Evolutionary conservation across 2,113 vertebrate genomes (phyloP).

Genomic region (Bufo bufo): DNA sequence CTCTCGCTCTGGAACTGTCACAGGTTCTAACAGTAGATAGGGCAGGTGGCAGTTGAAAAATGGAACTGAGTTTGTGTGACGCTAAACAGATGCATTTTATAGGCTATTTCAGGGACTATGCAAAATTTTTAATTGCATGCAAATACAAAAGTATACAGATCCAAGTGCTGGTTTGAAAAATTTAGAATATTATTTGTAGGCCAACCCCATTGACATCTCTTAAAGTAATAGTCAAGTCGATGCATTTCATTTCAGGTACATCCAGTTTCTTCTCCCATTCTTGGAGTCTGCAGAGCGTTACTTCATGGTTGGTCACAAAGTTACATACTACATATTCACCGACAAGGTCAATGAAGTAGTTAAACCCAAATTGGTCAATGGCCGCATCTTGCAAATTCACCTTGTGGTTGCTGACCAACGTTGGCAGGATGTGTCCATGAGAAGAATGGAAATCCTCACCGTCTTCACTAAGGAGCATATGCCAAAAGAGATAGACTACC

Average conservation of each 20-base stretch:
- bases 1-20: too few species aligned
- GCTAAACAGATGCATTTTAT: too few species aligned
- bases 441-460: slow-evolving; percentile 68
- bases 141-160: too few species aligned
- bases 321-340: slow-evolving; percentile 77
- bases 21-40: too few species aligned
- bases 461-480: slow-evolving; percentile 64
- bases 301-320: slow-evolving; percentile 72
- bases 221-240: too few species aligned
- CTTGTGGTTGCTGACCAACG: slow-evolving; percentile 67
- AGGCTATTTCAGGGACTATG: too few species aligned
- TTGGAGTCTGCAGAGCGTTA: slow-evolving; percentile 71
- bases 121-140: too few species aligned
- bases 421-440: slow-evolving; percentile 69
- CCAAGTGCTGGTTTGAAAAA: too few species aligned
- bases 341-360: slow-evolving; percentile 70
- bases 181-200: too few species aligned
- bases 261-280: slow-evolving; percentile 67
- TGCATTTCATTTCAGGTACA: slow-evolving; percentile 57
- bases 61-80: too few species aligned
- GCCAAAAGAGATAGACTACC: slow-evolving; percentile 67
- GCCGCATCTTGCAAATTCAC: slow-evolving; percentile 67
- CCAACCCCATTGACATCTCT: too few species aligned
- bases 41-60: too few species aligned
- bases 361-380: slow-evolving; percentile 63